Conservation (phyloP, 2,888 invertebrate genomes). For the Arge pagana region DNA sequence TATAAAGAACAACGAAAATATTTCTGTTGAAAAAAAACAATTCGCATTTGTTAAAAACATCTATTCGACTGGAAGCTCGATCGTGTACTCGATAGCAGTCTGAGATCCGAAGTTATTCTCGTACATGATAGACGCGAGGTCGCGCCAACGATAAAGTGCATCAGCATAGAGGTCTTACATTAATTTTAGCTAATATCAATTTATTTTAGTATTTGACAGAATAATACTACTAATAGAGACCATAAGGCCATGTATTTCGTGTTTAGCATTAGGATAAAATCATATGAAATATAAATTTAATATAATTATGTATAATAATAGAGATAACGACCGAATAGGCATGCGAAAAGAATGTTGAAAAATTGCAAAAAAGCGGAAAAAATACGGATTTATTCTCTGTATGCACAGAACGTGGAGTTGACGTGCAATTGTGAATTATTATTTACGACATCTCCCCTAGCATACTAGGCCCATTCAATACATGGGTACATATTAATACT, state of each 20-base stretch:
- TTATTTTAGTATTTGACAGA: constrained; percentile 21
- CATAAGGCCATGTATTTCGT: constrained; percentile 53
- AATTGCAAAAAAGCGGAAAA: neutral
- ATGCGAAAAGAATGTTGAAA: neutral
- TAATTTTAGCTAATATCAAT: constrained; percentile 13
- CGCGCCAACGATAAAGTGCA: too few relatives aligned
- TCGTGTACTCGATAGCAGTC: too few relatives aligned
- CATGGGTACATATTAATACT: constrained; percentile 2
- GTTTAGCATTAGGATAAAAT: constrained; percentile 40
- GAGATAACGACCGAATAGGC: constrained; percentile 12
- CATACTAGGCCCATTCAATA: constrained; percentile 12
- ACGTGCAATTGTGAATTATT: constrained; percentile 7
- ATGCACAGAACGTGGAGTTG: constrained; percentile 5
- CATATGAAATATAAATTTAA: constrained; percentile 42
- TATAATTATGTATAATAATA: constrained; percentile 33
- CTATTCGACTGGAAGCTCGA: too few relatives aligned
- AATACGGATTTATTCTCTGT: constrained; percentile 8
- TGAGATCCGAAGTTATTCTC: too few relatives aligned
- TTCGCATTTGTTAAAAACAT: too few relatives aligned
- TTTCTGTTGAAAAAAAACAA: constrained; percentile 2
- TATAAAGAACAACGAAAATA: neutral
- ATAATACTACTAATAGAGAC: constrained; percentile 19
- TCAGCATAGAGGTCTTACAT: constrained; percentile 5
- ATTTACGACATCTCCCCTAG: constrained; percentile 4
- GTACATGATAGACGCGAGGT: too few relatives aligned